Conservation (phyloP, 2,888 invertebrate genomes). For the Celastrina argiolus region DNA sequence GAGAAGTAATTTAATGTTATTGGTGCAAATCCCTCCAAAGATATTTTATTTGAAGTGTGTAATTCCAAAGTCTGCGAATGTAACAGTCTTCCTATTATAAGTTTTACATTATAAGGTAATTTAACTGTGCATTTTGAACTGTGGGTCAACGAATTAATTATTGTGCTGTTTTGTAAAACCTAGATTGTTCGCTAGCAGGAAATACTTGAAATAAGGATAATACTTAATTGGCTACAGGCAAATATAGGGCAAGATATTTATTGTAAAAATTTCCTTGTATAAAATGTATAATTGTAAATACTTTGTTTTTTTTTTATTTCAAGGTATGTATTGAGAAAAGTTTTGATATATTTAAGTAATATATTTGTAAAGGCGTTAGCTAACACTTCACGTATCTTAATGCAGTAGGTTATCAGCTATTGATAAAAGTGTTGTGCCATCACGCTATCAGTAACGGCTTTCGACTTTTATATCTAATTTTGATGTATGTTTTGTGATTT, state of each 20-base stretch:
- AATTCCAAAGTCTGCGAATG: slow-evolving; percentile 14
- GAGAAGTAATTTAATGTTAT: slow-evolving; percentile 46
- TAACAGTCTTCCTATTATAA: slow-evolving; percentile 18
- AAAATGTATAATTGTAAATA: slow-evolving; percentile 9
- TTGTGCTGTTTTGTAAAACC: background rate
- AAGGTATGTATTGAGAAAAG: background rate
- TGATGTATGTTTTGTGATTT: slow-evolving; percentile 7
- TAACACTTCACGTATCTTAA: slow-evolving; percentile 68
- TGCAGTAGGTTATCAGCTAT: slow-evolving; percentile 69
- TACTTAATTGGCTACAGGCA: background rate
- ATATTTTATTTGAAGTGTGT: slow-evolving; percentile 35
- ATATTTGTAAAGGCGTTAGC: slow-evolving; percentile 53
- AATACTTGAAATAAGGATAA: background rate
- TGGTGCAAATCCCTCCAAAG: slow-evolving; percentile 63
- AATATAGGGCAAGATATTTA: slow-evolving; percentile 2
- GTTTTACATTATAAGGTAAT: slow-evolving; percentile 16
- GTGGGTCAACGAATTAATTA: slow-evolving; percentile 1
- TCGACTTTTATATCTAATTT: slow-evolving; percentile 17
- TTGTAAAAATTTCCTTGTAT: background rate
- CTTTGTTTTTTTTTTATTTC: background rate
- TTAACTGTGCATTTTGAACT: slow-evolving; percentile 20
- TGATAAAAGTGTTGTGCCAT: slow-evolving; percentile 72
- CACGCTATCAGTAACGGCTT: slow-evolving; percentile 29
- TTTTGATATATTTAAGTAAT: slow-evolving; percentile 33
- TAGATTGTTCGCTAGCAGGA: slow-evolving; percentile 6